Evolutionary conservation across 2,888 invertebrate species (phyloP), one percentile per base, ranked within the genome.

Genomic region (Drosophila pullipes): DNA sequence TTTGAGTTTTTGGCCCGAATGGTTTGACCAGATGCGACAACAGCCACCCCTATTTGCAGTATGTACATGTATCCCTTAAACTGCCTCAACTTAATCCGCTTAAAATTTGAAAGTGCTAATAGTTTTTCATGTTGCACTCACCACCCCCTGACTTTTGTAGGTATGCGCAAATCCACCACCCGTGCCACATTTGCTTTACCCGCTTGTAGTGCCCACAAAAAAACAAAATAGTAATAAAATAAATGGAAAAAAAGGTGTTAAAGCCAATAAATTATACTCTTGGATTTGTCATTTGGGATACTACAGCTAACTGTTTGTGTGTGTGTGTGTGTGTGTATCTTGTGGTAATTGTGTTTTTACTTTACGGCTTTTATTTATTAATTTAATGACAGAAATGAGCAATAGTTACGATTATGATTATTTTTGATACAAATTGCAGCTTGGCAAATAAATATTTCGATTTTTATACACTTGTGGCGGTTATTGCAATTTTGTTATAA

Each of bases 221-320:
- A 33, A n/a, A 3, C 1, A 28, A 11, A 28, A 25, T 13, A 2
- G 16, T 25, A 47, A 25, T 47, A 47, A 47, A 47, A 47, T 25
- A 25, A 47, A 47, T 47, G 28, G 22, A 28, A 63, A 66, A 66
- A 76, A 79, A 82, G 85, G 89, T 85, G 91, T 86, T 91, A 91
- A 91, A 91, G 85, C 86, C 91, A 91, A 91, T 91, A 90, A 91
- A 86, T 91, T 91, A 91, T 83, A 74, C 80, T 82, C 80, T 90
- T 85, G 82, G 78, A 76, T 78, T 71, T 85, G 81, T 69, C 77
- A 81, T 76, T 74, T 78, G 61, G 63, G 69, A 64, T 61, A 63
- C 60, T 5, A 11, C 22, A 11, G 70, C 35, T 1, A 13, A 13
- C 13, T 35, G 35, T 76, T 28, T 67, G 54, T 68, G 30, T 72